phyloP scores from a whole-genome alignment of 2,888 invertebrate species.

The Coenonympha arcania region DNA sequence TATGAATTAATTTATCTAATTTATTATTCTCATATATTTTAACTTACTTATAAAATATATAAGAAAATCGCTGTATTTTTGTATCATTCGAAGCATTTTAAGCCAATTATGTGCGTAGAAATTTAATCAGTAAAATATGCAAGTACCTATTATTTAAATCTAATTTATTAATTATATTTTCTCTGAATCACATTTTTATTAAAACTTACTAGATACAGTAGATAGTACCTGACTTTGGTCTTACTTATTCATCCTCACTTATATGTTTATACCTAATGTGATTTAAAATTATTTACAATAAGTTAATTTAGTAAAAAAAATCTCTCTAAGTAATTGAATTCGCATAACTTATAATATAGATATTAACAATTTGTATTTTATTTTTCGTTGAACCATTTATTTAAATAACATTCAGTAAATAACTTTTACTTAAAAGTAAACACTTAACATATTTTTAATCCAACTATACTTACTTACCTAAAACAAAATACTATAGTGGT shows the following conservation, averaged over 20 bases:
- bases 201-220: too few relatives aligned
- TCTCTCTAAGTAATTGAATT: too few relatives aligned
- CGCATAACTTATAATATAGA: too few relatives aligned
- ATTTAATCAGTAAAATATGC: conserved; percentile 8
- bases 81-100: background rate
- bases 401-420: too few relatives aligned
- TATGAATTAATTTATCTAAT: background rate
- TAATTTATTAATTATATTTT: background rate
- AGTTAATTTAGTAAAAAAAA: too few relatives aligned
- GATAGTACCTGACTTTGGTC: conserved; percentile 10
- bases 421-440: too few relatives aligned
- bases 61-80: background rate
- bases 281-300: background rate
- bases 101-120: conserved; percentile 14
- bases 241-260: conserved; percentile 8
- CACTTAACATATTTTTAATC: too few relatives aligned
- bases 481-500: too few relatives aligned
- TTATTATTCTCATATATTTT: background rate
- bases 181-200: conserved; percentile 14
- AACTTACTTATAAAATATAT: background rate
- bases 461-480: too few relatives aligned
- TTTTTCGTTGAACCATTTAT: too few relatives aligned
- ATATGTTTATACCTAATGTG: background rate
- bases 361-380: too few relatives aligned
- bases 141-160: conserved; percentile 10